A percentile compares a stretch with the other conserved stretches of the same genome.
phyloP scores from a whole-genome alignment of 2,113 vertebrate species.

The Asarcornis scutulata region DNA sequence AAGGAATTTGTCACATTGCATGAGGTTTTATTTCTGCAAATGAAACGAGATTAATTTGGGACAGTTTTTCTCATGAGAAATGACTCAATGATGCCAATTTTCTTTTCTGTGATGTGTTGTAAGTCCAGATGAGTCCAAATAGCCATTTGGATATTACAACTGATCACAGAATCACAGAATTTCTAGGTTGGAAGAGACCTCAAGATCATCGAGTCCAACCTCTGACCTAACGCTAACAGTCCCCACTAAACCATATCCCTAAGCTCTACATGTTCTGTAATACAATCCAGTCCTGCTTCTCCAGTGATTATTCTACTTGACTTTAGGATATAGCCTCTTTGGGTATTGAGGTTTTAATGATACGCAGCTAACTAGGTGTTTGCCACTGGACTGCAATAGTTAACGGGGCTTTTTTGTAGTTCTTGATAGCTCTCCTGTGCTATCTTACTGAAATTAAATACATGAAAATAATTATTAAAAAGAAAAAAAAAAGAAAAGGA shows the following conservation, averaged over 20 bases:
- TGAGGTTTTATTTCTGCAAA: not conserved
- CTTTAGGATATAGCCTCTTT: not conserved
- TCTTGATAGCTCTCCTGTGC: not conserved
- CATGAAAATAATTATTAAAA: not conserved
- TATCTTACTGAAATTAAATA: not conserved
- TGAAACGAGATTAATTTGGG: not conserved
- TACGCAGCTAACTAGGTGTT: not conserved
- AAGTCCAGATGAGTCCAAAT: not conserved
- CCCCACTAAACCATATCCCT: too few relatives aligned
- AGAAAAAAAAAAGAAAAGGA: not conserved
- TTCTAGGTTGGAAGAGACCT: too few relatives aligned
- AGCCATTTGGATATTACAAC: not conserved
- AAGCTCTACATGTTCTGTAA: not conserved
- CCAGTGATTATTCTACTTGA: not conserved
- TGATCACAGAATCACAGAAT: too few relatives aligned
- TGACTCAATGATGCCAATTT: not conserved
- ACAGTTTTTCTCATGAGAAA: not conserved
- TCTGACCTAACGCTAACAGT: too few relatives aligned
- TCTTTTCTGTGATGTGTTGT: not conserved
- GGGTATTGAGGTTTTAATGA: not conserved
- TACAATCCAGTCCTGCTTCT: not conserved
- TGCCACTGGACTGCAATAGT: not conserved
- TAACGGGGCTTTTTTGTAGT: not conserved
- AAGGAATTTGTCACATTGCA: not conserved
- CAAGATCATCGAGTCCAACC: too few relatives aligned